These are phyloP conservation scores for Aplysia californica DNA, from an alignment of 1,140 invertebrate species.

Conservation along the genomic window DNA sequence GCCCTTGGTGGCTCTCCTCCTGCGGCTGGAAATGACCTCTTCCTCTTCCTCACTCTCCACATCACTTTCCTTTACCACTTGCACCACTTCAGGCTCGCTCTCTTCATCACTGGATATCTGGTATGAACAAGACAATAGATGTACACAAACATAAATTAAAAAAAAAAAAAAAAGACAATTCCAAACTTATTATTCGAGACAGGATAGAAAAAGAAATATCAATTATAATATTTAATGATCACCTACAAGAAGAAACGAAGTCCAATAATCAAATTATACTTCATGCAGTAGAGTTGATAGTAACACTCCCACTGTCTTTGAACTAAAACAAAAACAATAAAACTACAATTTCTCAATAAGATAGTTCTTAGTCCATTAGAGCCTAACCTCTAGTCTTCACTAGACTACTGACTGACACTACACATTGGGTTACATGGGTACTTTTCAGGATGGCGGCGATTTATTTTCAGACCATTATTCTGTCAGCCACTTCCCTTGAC, in stretches of 20 bases:
- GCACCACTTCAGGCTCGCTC: background rate
- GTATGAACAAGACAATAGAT: background rate
- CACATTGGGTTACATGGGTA: background rate
- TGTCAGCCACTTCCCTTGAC: background rate
- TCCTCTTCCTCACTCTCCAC: background rate
- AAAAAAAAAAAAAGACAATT: too few relatives aligned
- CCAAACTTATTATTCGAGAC: too few relatives aligned
- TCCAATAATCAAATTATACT: background rate
- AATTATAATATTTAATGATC: background rate
- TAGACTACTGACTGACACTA: background rate
- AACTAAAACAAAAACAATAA: background rate
- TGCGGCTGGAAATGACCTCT: background rate
- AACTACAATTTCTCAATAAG: background rate
- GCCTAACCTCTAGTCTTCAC: background rate
- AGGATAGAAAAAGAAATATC: background rate
- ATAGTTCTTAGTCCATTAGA: background rate
- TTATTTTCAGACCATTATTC: background rate
- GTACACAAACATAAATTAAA: too few relatives aligned
- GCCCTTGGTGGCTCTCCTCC: background rate
- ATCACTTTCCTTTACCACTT: background rate
- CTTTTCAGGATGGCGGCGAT: background rate
- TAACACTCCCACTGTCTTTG: background rate
- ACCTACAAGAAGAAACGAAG: background rate
- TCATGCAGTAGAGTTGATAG: too few relatives aligned
- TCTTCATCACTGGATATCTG: background rate